phyloP scores from a whole-genome alignment of 2,113 vertebrate species.

The Pongo abelii region DNA sequence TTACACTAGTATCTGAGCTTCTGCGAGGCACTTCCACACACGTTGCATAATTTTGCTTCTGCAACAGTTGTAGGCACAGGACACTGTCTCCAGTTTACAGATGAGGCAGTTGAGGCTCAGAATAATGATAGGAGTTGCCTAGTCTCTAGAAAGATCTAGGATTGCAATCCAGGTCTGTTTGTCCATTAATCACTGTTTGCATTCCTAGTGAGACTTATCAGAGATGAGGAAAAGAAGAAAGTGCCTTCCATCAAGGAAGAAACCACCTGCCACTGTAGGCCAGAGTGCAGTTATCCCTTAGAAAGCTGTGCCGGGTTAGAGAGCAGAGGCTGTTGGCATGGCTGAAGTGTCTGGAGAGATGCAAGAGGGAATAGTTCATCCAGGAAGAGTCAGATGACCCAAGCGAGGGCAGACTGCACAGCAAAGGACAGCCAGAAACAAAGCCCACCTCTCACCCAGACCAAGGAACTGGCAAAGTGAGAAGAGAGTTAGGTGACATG shows the following conservation, averaged over 20 bases:
- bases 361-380: too few species aligned
- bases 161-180: too few species aligned
- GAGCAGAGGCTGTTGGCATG: fast-evolving
- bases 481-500: fast-evolving
- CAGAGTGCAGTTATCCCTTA: fast-evolving
- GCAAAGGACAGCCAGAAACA: neutral
- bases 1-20: fast-evolving
- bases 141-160: neutral
- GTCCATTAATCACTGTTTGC: too few species aligned
- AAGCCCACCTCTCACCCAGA: fast-evolving
- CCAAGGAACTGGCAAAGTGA: too few species aligned
- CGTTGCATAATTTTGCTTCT: neutral
- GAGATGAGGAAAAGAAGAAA: too few species aligned
- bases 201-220: neutral
- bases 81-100: neutral
- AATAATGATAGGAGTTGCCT: neutral
- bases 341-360: neutral
- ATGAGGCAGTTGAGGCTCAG: neutral
- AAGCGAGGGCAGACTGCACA: fast-evolving
- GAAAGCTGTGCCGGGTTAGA: neutral
- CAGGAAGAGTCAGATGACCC: neutral
- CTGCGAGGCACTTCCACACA: fast-evolving
- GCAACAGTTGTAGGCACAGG: fast-evolving
- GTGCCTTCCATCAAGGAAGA: too few species aligned
- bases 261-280: neutral